Percentiles rank a stretch among this genome's conserved stretches.
These are phyloP conservation scores for Lucifuga dentata DNA, from an alignment of 2,113 vertebrate genomes.

Conservation along the genomic window DNA sequence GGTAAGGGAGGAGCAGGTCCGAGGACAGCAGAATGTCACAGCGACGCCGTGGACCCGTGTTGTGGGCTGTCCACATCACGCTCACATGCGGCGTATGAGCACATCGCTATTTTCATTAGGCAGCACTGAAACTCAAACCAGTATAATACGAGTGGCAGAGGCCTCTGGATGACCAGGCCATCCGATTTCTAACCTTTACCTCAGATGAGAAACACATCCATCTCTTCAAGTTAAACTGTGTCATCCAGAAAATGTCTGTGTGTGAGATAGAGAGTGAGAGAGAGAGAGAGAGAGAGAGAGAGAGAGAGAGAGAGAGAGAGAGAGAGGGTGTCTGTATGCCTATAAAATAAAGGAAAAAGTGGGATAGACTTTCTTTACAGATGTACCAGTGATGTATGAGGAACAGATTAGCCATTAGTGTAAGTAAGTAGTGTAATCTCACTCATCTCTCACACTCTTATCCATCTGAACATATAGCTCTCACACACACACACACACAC, in stretches of 20 bases:
- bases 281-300: slow-evolving; percentile 12
- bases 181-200: slow-evolving; percentile 61
- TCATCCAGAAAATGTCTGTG: slow-evolving; percentile 15
- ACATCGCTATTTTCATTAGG: slow-evolving; percentile 69
- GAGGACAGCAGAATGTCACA: background rate
- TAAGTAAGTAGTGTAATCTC: slow-evolving; percentile 4
- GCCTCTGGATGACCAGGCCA: slow-evolving; percentile 52
- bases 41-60: too few species aligned
- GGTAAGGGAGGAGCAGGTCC: background rate
- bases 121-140: slow-evolving; percentile 70
- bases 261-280: slow-evolving; percentile 11
- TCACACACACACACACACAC: slow-evolving; percentile 14
- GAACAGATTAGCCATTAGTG: background rate
- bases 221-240: background rate
- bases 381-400: too few species aligned
- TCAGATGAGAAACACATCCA: slow-evolving; percentile 39
- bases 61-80: slow-evolving; percentile 20
- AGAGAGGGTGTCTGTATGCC: background rate
- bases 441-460: slow-evolving; percentile 35
- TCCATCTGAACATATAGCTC: slow-evolving; percentile 44
- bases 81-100: slow-evolving; percentile 41
- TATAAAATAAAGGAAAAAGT: background rate
- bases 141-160: slow-evolving; percentile 67
- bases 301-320: slow-evolving; percentile 7
- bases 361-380: background rate